A percentile compares a stretch with the other conserved stretches of the same genome.
Evolutionary conservation across 2,888 invertebrate species (phyloP).

Genomic region (Elaeidobius kamerunicus): DNA sequence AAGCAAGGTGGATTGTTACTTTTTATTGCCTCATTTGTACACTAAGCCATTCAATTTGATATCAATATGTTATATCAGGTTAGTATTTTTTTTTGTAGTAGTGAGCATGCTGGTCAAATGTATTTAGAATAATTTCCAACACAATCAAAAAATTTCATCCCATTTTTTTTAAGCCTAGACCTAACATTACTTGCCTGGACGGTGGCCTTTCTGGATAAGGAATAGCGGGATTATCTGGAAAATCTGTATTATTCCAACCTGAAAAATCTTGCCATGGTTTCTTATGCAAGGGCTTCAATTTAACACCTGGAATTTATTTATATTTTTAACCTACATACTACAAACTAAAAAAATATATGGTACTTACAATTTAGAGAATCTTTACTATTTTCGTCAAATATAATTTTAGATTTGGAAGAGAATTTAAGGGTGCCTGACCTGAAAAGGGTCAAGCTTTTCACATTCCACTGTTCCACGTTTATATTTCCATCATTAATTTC

Average conservation of each 20-base stretch:
- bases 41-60: too few relatives aligned
- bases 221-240: slow-evolving; percentile 50
- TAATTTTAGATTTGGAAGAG: background rate
- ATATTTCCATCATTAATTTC: background rate
- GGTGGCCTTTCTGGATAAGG: slow-evolving; percentile 54
- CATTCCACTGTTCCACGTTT: background rate
- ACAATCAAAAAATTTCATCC: too few relatives aligned
- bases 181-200: slow-evolving; percentile 38
- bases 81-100: too few relatives aligned
- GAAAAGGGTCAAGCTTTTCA: background rate
- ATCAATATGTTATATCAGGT: too few relatives aligned
- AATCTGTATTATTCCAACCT: slow-evolving; percentile 49
- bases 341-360: too few relatives aligned
- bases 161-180: too few relatives aligned
- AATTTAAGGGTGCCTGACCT: background rate
- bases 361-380: background rate
- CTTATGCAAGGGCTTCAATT: background rate
- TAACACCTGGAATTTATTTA: background rate
- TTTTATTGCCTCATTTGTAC: too few relatives aligned
- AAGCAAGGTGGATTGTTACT: too few relatives aligned
- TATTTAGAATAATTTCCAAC: too few relatives aligned
- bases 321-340: background rate
- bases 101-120: too few relatives aligned
- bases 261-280: slow-evolving; percentile 47
- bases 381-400: background rate